Percentiles rank a stretch among this genome's conserved stretches.
Conservation (phyloP, 2,888 invertebrate genomes). For the Eupithecia subfuscata region DNA sequence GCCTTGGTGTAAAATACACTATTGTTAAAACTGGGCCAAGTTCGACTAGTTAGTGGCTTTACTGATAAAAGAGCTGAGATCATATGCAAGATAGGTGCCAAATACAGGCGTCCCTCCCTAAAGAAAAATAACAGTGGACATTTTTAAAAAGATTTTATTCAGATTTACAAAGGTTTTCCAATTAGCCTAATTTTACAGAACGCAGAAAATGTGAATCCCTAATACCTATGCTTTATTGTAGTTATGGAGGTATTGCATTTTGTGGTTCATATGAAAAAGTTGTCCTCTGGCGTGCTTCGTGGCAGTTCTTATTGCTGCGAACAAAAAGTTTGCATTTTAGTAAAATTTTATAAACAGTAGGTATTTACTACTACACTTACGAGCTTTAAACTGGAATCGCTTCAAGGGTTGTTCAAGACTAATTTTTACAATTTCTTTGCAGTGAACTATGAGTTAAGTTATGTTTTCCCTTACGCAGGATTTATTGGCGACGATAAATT, state of each 20-base stretch:
- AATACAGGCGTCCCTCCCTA: not conserved
- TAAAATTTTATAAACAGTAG: not conserved
- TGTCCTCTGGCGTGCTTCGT: not conserved
- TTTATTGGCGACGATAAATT: too few relatives aligned
- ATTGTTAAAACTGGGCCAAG: not conserved
- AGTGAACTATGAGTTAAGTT: too few relatives aligned
- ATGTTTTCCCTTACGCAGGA: too few relatives aligned
- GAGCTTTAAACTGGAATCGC: too few relatives aligned
- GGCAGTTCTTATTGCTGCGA: constrained; percentile 3
- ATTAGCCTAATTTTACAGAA: not conserved
- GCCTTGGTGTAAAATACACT: too few relatives aligned
- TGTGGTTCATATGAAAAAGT: not conserved
- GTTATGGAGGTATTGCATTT: not conserved
- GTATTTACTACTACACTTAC: too few relatives aligned
- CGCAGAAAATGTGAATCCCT: too few relatives aligned
- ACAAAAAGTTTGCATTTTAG: not conserved
- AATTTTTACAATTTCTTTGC: too few relatives aligned
- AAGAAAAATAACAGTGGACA: not conserved
- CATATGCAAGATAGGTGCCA: not conserved
- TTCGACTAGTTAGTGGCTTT: not conserved
- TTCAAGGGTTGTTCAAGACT: too few relatives aligned
- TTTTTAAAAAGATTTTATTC: not conserved
- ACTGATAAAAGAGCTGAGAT: too few relatives aligned
- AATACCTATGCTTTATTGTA: not conserved
- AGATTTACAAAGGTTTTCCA: not conserved